A percentile compares a stretch with the other conserved stretches of the same genome.
phyloP scores from a whole-genome alignment of 1,140 invertebrate species.

The Thaumetopoea pityocampa region DNA sequence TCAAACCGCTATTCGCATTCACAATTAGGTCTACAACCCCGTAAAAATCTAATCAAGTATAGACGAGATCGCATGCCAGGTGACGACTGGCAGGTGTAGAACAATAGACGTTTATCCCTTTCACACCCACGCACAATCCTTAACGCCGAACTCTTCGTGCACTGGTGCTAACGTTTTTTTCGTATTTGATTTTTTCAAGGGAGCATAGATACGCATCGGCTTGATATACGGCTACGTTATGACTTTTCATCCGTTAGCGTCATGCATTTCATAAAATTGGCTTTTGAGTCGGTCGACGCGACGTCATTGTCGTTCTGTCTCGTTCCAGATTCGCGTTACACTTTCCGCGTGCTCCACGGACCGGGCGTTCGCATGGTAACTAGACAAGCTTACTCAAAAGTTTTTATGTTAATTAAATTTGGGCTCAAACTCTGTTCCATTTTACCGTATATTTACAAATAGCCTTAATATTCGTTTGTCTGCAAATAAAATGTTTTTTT shows the following conservation, averaged over 20 bases:
- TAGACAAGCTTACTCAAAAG: conserved; percentile 29
- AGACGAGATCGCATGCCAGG: conserved; percentile 52
- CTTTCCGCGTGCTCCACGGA: conserved; percentile 20
- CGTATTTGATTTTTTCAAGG: conserved; percentile 50
- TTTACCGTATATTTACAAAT: too few species aligned
- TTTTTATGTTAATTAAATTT: conserved; percentile 49
- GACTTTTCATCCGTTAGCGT: conserved; percentile 50
- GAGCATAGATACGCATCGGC: conserved; percentile 51
- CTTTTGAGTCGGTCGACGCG: conserved; percentile 43
- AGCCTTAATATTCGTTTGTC: too few species aligned
- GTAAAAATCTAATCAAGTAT: conserved; percentile 69
- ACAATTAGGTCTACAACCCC: conserved; percentile 57
- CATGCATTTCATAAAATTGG: conserved; percentile 54
- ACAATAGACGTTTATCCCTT: conserved; percentile 42
- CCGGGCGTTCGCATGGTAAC: conserved; percentile 32
- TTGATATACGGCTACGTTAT: conserved; percentile 50
- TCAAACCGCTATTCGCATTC: conserved; percentile 35
- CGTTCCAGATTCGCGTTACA: conserved; percentile 37
- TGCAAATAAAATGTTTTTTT: too few species aligned
- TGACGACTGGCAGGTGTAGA: conserved; percentile 60
- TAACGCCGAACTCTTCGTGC: conserved; percentile 29
- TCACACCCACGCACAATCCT: conserved; percentile 28
- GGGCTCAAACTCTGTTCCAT: neutral
- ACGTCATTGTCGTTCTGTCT: conserved; percentile 40
- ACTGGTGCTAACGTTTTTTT: conserved; percentile 48